Evolutionary conservation across 30 jellyfish, hydroid and myxozoan genomes (phyloP), one percentile per base, ranked within the genome.

Genomic region (Cassiopea andromeda): DNA sequence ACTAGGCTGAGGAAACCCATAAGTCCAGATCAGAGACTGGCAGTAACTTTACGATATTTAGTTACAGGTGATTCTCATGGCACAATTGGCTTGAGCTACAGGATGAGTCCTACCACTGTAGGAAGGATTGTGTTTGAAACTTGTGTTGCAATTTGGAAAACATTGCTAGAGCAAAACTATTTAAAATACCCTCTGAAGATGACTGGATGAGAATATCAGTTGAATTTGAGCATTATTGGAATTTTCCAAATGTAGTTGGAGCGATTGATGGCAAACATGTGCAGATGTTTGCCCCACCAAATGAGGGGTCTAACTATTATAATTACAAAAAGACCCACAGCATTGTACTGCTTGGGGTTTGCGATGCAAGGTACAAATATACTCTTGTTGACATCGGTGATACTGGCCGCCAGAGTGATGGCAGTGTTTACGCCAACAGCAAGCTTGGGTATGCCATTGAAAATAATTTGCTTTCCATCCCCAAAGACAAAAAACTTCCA

Each of bases 71-170:
- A 61, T 61, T 13, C 73, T 17, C 19, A 75, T 7, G 7, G 69
- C 7, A 75, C 83, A 75, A 75, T 75, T 16, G 83, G 61, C 69
- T 46, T 44, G 9, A 75, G 83, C 69, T 75, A 75, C 46, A 18
- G 67, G 46, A 75, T 75, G 44, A 75, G 83, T 54, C 67, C 69
- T 75, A 75, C 83, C 9, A 75, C 83, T 16, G 83, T 75, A 43
- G 83, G 83, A 38, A 75, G 83, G 69, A 75, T 75, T 38, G 83
- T 75, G 16, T 68, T 43, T 9, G 83, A 75, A 54, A 75, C 83
- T 44, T 75, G 83, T 46, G 46, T 43, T 16, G 83, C 47, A 44
- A 54, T 75, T 48, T 75, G 83, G 83, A 75, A 16, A 38, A 44
- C 14, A 54, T 69, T 75, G 19, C 67, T 38, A 69, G 83, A 75